phyloP scores from a whole-genome alignment of 2,113 vertebrate species.

The Sinocyclocheilus maitianheensis region DNA sequence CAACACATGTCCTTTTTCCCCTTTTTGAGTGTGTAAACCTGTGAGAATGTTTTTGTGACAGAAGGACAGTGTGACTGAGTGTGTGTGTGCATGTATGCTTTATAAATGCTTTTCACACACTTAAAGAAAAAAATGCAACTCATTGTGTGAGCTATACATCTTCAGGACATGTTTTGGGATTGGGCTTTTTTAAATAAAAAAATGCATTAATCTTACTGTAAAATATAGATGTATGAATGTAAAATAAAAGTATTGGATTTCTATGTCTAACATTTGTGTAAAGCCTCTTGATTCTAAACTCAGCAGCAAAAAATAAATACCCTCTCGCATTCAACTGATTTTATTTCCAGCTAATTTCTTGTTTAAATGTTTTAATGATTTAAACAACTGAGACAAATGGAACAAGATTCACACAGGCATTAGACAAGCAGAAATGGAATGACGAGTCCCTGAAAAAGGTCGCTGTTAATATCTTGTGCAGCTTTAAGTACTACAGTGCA shows the following conservation, averaged over 20 bases:
- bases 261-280: constrained; percentile 68
- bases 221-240: constrained; percentile 98
- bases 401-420: not conserved
- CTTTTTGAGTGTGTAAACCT: constrained; percentile 51
- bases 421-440: not conserved
- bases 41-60: constrained; percentile 18
- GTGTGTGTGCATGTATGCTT: constrained; percentile 62
- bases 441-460: not conserved
- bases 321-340: too few species aligned
- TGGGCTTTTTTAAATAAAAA: constrained; percentile 75
- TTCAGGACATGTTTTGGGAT: constrained; percentile 88
- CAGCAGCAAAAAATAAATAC: too few species aligned
- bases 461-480: not conserved
- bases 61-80: constrained; percentile 1
- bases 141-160: constrained; percentile 70
- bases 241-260: constrained; percentile 93
- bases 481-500: too few species aligned
- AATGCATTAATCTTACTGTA: constrained; percentile 92
- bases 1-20: constrained; percentile 63
- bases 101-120: constrained; percentile 70
- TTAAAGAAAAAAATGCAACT: constrained; percentile 63
- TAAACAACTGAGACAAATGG: too few species aligned
- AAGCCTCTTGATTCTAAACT: not conserved
- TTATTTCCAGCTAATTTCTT: too few species aligned
- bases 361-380: too few species aligned